These are phyloP conservation scores for Barnardius zonarius DNA, from an alignment of 2,113 vertebrate genomes.

Conservation along the genomic window DNA sequence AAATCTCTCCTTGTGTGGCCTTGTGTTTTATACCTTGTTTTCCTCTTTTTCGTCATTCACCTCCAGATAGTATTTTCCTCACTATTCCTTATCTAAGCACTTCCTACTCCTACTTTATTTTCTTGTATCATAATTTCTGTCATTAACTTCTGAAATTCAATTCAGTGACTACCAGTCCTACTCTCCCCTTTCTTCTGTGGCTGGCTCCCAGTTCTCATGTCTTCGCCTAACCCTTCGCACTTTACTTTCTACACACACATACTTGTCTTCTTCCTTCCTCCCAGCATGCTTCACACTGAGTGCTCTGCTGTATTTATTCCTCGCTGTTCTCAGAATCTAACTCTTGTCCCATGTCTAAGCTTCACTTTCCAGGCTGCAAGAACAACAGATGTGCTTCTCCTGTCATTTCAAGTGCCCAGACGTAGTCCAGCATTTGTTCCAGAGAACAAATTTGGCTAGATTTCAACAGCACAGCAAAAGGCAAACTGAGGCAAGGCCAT, in stretches of 20 bases:
- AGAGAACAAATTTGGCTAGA: neutral
- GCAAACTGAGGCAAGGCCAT: neutral
- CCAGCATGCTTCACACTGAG: neutral
- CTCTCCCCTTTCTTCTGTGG: neutral
- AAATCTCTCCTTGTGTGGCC: neutral
- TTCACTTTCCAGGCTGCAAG: neutral
- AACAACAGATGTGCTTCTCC: neutral
- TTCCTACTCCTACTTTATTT: neutral
- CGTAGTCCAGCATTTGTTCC: neutral
- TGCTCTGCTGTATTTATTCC: neutral
- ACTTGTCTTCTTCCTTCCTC: neutral
- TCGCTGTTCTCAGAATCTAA: neutral
- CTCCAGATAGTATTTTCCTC: neutral
- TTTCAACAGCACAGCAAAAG: neutral
- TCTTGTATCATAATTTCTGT: neutral
- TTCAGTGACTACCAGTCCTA: neutral
- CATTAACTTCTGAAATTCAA: neutral
- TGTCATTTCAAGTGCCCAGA: neutral
- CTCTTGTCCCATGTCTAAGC: neutral
- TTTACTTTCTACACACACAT: neutral
- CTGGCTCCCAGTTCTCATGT: neutral
- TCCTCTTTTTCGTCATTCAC: neutral
- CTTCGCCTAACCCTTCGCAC: neutral
- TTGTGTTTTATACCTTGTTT: accelerated
- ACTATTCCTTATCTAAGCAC: neutral